These are phyloP conservation scores for Geopemphigus sp. DNA, from an alignment of 1,140 invertebrate genomes.

Conservation along the genomic window DNA sequence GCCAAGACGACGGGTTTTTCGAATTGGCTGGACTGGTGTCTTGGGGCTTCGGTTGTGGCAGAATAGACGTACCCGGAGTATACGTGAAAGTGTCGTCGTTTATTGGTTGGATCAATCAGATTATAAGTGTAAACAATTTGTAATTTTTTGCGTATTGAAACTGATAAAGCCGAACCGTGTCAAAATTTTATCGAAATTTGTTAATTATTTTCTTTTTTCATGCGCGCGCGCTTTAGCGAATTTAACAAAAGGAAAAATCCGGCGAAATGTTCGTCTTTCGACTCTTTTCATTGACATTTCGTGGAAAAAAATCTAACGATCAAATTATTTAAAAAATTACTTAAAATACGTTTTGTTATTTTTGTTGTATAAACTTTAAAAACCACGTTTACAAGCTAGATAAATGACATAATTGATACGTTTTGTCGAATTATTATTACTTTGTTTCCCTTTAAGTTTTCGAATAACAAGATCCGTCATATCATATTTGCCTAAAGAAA, in stretches of 20 bases:
- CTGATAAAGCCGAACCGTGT: neutral
- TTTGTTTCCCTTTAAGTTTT: too few relatives aligned
- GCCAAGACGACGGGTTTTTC: constrained; percentile 88
- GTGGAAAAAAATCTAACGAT: neutral
- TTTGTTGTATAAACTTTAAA: neutral
- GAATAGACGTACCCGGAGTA: constrained; percentile 84
- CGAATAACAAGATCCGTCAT: neutral
- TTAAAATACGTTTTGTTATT: neutral
- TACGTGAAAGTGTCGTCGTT: constrained; percentile 93
- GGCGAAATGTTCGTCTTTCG: too few relatives aligned
- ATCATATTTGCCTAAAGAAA: neutral
- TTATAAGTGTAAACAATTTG: constrained; percentile 90
- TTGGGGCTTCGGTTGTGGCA: constrained; percentile 89
- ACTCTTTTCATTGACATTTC: neutral
- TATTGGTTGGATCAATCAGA: constrained; percentile 96
- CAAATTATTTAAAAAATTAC: neutral
- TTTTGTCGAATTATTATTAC: too few relatives aligned
- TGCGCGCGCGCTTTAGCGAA: neutral
- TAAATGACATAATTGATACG: neutral
- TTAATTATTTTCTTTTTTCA: constrained; percentile 21
- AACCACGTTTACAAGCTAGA: neutral
- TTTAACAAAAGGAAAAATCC: neutral
- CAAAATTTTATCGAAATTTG: constrained; percentile 5
- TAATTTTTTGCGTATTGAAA: constrained; percentile 56
- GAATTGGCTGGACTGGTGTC: constrained; percentile 87